Base-by-base conservation (phyloP, 2,888 invertebrate species). In the Nomada lathburiana region DNA sequence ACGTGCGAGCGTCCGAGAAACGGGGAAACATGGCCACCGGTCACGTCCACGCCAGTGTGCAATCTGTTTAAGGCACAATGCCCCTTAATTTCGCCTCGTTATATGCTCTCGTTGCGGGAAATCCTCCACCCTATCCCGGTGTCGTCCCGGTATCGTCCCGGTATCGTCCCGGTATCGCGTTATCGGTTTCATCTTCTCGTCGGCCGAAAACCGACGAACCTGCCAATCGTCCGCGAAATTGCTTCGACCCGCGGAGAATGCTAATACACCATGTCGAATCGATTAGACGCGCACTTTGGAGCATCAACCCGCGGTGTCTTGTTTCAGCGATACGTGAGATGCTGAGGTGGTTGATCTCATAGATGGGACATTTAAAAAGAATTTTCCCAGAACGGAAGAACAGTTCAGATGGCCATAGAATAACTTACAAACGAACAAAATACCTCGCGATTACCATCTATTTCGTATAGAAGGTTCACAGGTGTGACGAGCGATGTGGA, bases 51-150 rank as follows among this genome's bases (percentile, higher is more conserved):
- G 76, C 83, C 85, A 82, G 80, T 84, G 86, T 87, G 87, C 89
- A 90, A 90, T 90, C 89, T 89, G 90, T 90, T 89, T 89, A 86
- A 88, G 87, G 85, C 86, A 86, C 90, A 90, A 90, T 90, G 86
- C 87, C 85, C 88, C 88, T 88, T 90, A 89, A 90, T 90, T 90
- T 86, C 76, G 85, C 65, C 83, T 88, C 88, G 89, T 89, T 89
- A 88, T 84, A 84, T 69, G 70, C 80, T 78, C 82, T 77, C 80
- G 75, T 72, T 82, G 80, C 72, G 76, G 82, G 81, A 69, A 80
- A 86, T 82, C 77, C 65, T 81, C 62, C 71, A 55, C 69, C 71
- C 55, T 62, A 62, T 53, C 80, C 70, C 36, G 36, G 36, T 36
- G 36, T 36, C 36, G 36, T 36, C 73, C 44, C 59, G 71, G 47